Conservation (phyloP, 2,797 vertebrate species). For the Pangasius mekongensis region DNA sequence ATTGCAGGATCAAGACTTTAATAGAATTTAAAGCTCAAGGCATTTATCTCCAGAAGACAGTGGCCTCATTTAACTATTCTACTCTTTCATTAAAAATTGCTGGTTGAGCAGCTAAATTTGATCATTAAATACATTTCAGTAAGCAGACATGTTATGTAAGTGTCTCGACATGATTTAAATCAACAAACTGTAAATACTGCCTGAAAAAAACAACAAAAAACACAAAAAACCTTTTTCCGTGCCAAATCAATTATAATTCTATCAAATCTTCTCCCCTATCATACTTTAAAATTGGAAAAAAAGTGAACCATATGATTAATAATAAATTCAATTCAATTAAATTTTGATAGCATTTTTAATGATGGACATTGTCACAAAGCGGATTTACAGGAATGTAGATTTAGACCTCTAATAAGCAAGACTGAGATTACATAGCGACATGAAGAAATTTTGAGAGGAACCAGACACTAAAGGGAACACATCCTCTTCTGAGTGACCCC, state of each 20-base stretch:
- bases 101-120: conserved; percentile 21
- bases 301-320: background rate
- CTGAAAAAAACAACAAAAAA: background rate
- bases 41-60: conserved; percentile 30
- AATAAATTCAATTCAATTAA: background rate
- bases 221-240: background rate
- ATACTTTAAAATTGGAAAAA: background rate
- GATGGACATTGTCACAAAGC: background rate
- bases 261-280: background rate
- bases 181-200: background rate
- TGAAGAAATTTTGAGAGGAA: background rate
- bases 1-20: conserved; percentile 56
- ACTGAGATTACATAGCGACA: background rate
- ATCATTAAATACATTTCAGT: conserved; percentile 33
- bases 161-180: background rate
- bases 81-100: conserved; percentile 21
- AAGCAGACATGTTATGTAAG: background rate
- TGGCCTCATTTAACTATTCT: conserved; percentile 35
- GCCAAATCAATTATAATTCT: background rate
- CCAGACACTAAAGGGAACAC: background rate
- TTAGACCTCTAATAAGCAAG: background rate
- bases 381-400: background rate
- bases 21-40: conserved; percentile 54
- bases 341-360: background rate
- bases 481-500: background rate